These are phyloP conservation scores for Knipowitschia caucasica DNA, from an alignment of 2,797 vertebrate species.

Conservation along the genomic window DNA sequence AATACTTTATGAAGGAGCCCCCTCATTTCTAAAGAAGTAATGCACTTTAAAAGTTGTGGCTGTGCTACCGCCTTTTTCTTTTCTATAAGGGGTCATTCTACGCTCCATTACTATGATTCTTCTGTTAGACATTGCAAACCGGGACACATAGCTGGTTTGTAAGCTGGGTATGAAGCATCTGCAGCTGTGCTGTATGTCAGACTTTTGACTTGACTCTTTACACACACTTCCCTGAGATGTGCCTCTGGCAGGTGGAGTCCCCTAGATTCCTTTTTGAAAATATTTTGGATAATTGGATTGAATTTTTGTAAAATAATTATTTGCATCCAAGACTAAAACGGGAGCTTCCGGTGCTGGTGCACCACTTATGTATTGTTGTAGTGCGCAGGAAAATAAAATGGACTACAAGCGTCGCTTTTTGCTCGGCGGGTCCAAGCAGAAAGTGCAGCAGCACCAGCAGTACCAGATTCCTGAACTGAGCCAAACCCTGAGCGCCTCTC, in stretches of 20 bases:
- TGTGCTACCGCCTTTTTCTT: slow-evolving; percentile 30
- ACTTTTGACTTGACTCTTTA: slow-evolving; percentile 58
- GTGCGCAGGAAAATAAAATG: slow-evolving; percentile 98
- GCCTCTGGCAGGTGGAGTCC: slow-evolving; percentile 82
- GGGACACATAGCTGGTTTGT: slow-evolving; percentile 41
- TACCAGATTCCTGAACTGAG: slow-evolving; percentile 96
- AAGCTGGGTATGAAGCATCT: slow-evolving; percentile 51
- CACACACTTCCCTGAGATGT: slow-evolving; percentile 77
- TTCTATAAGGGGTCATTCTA: slow-evolving; percentile 27
- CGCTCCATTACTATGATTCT: slow-evolving; percentile 40
- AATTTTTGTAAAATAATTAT: slow-evolving; percentile 39
- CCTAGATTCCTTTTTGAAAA: slow-evolving; percentile 82
- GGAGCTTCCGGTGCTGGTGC: slow-evolving; percentile 67
- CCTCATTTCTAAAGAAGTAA: slow-evolving; percentile 70
- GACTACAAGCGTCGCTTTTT: slow-evolving; percentile 99
- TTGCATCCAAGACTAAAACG: slow-evolving; percentile 41
- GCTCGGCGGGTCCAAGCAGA: slow-evolving; percentile 99
- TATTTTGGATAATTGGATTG: slow-evolving; percentile 52
- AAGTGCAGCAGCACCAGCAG: slow-evolving; percentile 98
- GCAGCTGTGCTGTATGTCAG: slow-evolving; percentile 84
- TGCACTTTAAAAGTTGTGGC: slow-evolving; percentile 65
- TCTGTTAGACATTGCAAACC: slow-evolving; percentile 48
- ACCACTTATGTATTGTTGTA: slow-evolving; percentile 99
- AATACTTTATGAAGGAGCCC: slow-evolving; percentile 59
- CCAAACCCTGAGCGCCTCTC: slow-evolving; percentile 88